Evolutionary conservation across 2,888 invertebrate species (phyloP).

Genomic region (Mesopsocus fuscifrons): DNA sequence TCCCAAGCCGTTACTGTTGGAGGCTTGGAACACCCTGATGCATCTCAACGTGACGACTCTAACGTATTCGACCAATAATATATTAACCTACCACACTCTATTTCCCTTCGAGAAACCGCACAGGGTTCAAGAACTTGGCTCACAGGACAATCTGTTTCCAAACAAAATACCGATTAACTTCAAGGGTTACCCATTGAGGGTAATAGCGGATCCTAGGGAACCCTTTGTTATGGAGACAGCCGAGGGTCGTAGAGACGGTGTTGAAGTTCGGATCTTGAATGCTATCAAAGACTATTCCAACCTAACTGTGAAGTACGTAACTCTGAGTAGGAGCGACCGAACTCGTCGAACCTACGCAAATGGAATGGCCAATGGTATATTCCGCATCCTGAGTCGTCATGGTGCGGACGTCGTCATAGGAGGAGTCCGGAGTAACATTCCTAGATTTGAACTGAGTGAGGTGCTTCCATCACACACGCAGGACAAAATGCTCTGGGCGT

Average conservation of each 20-base stretch:
- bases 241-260: not conserved
- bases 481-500: not conserved
- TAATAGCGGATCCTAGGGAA: not conserved
- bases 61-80: not conserved
- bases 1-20: not conserved
- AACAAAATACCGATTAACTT: not conserved
- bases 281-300: not conserved
- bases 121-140: too few species aligned
- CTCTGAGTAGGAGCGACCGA: not conserved
- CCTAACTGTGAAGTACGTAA: not conserved
- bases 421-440: not conserved
- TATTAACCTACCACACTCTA: not conserved
- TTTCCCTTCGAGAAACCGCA: not conserved
- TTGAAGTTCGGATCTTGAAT: not conserved
- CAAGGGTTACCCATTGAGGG: not conserved
- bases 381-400: not conserved
- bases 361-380: not conserved
- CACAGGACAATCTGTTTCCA: too few species aligned
- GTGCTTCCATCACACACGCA: not conserved
- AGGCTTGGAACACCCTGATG: not conserved
- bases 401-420: not conserved
- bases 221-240: not conserved
- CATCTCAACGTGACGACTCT: not conserved
- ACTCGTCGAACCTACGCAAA: not conserved
- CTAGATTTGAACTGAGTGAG: not conserved